These are phyloP conservation scores for Huso huso DNA, from an alignment of 2,797 vertebrate species.

Conservation along the genomic window DNA sequence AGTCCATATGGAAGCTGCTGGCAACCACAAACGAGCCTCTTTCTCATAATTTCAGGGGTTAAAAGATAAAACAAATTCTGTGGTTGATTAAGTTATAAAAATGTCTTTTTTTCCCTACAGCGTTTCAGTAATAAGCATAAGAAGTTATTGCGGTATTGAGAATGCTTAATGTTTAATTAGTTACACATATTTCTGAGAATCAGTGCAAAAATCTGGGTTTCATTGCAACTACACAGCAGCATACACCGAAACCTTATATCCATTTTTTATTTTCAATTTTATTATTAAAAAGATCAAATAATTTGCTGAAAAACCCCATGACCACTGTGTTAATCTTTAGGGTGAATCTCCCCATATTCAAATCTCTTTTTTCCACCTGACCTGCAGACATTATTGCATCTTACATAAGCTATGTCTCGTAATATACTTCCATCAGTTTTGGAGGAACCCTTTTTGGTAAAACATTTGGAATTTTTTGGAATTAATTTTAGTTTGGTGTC, in stretches of 20 bases:
- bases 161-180: conserved; percentile 18
- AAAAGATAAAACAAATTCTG: too few relatives aligned
- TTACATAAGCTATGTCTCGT: too few relatives aligned
- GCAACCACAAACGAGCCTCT: too few relatives aligned
- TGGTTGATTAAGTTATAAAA: too few relatives aligned
- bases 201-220: conserved; percentile 31
- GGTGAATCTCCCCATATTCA: not conserved
- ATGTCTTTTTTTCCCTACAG: conserved; percentile 20
- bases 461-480: too few relatives aligned
- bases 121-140: conserved; percentile 37
- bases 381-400: too few relatives aligned
- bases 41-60: too few relatives aligned
- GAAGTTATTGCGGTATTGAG: conserved; percentile 9
- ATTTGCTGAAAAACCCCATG: not conserved
- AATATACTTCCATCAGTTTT: too few relatives aligned
- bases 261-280: not conserved
- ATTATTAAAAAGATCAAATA: not conserved
- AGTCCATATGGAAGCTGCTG: too few relatives aligned
- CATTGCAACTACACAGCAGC: conserved; percentile 26
- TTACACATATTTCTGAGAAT: conserved; percentile 9
- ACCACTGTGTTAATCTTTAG: not conserved
- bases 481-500: too few relatives aligned
- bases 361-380: not conserved
- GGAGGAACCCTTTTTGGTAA: too few relatives aligned
- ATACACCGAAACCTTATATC: not conserved